These are phyloP conservation scores for Belgica antarctica DNA, from an alignment of 2,888 invertebrate genomes.

Conservation along the genomic window DNA sequence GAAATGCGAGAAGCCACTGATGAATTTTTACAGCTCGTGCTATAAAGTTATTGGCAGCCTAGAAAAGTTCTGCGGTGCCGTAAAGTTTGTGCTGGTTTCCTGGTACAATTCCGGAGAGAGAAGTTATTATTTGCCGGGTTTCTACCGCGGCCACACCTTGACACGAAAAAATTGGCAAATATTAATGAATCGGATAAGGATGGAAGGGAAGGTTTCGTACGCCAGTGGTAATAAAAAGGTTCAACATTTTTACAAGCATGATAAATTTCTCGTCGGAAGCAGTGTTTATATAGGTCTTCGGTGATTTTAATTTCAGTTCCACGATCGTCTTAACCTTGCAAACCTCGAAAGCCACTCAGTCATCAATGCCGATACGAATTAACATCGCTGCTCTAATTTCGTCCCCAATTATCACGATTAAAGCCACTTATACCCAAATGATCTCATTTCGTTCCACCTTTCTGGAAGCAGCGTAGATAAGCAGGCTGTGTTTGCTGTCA, in stretches of 20 bases:
- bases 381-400: conserved; percentile 29
- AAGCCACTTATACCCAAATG: too few species aligned
- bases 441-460: background rate
- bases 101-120: conserved; percentile 34
- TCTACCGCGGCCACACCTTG: conserved; percentile 27
- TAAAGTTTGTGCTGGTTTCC: conserved; percentile 26
- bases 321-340: conserved; percentile 30
- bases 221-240: conserved; percentile 14
- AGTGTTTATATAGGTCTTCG: background rate
- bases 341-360: conserved; percentile 11
- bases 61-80: background rate
- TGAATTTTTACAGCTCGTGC: background rate
- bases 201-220: background rate
- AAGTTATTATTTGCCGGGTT: conserved; percentile 35
- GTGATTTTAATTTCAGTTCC: background rate
- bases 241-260: conserved; percentile 1
- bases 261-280: background rate
- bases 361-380: conserved; percentile 14
- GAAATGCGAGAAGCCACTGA: background rate
- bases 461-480: conserved; percentile 1
- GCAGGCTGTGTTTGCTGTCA: background rate
- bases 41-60: too few species aligned
- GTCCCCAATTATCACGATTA: background rate
- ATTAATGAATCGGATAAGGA: conserved; percentile 18
- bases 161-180: conserved; percentile 38